Base-by-base conservation (phyloP, 2,888 invertebrate species). In the Tetragonula carbonaria region DNA sequence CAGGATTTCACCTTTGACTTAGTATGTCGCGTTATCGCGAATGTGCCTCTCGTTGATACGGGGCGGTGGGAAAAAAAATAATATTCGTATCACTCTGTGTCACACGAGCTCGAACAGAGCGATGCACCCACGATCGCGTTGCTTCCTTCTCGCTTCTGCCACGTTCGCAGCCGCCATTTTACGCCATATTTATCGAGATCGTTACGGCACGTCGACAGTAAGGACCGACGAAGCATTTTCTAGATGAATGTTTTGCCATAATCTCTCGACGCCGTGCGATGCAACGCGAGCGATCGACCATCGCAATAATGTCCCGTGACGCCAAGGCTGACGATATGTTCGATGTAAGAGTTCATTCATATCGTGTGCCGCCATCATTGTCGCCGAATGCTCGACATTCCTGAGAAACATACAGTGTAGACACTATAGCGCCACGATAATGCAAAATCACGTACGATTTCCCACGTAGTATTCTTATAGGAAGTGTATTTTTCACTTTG, bases 191-290 rank as follows among this genome's bases (percentile, higher is more conserved):
- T 73, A 73, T 73, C 59, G 73, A 14, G 50, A 45, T 62, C 62
- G 73, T 73, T 73, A 50, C 59, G 23, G 14, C 16, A 21, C 28
- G 28, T 73, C 50, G 73, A 50, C 62, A 21, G 28, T 62, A 62
- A 62, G 62, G 62, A 50, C 73, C 73, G 73, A 50, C 73, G 28
- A 28, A 73, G 21, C 62, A 50, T 73, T 73, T 45, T 18, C 73
- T 50, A 50, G 73, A 73, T 62, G 62, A 62, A 73, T 62, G 50
- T 62, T 73, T 73, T 28, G 21, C 50, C 62, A 50, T 73, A 73
- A 73, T 28, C 45, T 50, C 62, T 28, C 28, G 28, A 28, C 73
- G 13, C 50, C 11, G 14, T 23, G 23, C 28, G 21, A 33, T 18
- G 18, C 18, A 73, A 59, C 62, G 28, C 62, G 18, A 45, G n/a